Evolutionary conservation across 1,140 invertebrate species (phyloP), one percentile per base, ranked within the genome.

Genomic region (Meloidogyne floridensis): DNA sequence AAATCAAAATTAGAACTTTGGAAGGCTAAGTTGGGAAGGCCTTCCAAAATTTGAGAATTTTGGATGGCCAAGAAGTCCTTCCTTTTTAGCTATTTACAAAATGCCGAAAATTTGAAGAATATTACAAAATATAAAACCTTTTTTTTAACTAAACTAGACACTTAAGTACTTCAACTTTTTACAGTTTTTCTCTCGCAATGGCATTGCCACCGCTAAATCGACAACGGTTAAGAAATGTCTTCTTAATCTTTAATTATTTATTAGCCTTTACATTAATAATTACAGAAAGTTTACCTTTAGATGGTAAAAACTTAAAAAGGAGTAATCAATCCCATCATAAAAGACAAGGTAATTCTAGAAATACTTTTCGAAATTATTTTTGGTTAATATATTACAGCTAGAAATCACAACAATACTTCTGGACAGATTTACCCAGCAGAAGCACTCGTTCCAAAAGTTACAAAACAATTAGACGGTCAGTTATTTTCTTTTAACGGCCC

Each of bases 401-500:
- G 32, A 65, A 4, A 65, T 65, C 56, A 59, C 13, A 65, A 65
- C n/a, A 65, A 4, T 65, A 7, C 59, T 65, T 15, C 13, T 59
- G 4, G 9, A 71, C 77, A 18, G 51, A 65, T 20, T 59, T 20
- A 54, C 54, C 75, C 43, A 43, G 75, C 56, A 51, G 65, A 54
- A 54, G 11, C 59, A 65, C 51, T 71, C n/a, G 65, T 72, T 15
- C 72, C 65, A 69, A 79, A 79, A 78, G 47, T 78, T 47, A 47
- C 59, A 18, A 18, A 69, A 20, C 59, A 69, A 53, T n/a, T 72
- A 6, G 77, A 72, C 51, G 77, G 59, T 32, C 32, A 32, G 32
- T 79, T 32, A 71, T 3, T n/a, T 32, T n/a, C 2, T 65, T 47
- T 47, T 3, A 47, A 47, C 6, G 2, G 2, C 6, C 43, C 43